Evolutionary conservation across 2,888 invertebrate genomes (phyloP), one percentile per base, ranked within the genome.

Genomic region (Philaethria dido): DNA sequence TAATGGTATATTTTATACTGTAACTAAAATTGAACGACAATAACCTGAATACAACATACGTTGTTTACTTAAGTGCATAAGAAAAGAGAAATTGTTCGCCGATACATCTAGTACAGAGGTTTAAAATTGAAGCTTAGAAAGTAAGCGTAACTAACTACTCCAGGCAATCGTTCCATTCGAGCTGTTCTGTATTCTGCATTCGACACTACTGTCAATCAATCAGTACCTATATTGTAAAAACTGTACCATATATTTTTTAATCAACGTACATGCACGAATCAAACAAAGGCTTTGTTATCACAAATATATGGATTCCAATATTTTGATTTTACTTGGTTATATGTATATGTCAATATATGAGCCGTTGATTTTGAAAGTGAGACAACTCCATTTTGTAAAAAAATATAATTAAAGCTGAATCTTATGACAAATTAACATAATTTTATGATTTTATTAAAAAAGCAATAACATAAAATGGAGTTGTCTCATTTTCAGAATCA

Each of bases 111-210:
- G 16, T 60, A 29, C 8, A 13, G 14, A 45, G 60, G 45, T 60
- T 60, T 60, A 47, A 60, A 60, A 60, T 60, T 44, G 60, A 60
- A 60, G 18, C 45, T 60, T 60, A 60, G 60, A 60, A 60, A 60
- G 60, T 47, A 47, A 44, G 45, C 44, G 45, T 60, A 60, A 47
- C 60, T 60, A 60, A 44, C 60, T 13, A 60, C 60, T 20, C 29
- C 20, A 18, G 25, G 14, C 60, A 33, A 47, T 60, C 60, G 60
- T 47, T 60, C 29, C 60, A 45, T 60, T 14, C 45, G 29, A 47
- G 33, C 29, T 45, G n/a, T 47, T 47, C 47, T 57, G 57, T 60
- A 29, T 47, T 20, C 57, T 57, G 64, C 47, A 39, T 62, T 45
- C 39, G 57, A 39, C 33, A 25, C 57, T 25, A 29, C 57, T 57